Conservation (phyloP, 1,140 invertebrate species). For the Saccostrea echinata region DNA sequence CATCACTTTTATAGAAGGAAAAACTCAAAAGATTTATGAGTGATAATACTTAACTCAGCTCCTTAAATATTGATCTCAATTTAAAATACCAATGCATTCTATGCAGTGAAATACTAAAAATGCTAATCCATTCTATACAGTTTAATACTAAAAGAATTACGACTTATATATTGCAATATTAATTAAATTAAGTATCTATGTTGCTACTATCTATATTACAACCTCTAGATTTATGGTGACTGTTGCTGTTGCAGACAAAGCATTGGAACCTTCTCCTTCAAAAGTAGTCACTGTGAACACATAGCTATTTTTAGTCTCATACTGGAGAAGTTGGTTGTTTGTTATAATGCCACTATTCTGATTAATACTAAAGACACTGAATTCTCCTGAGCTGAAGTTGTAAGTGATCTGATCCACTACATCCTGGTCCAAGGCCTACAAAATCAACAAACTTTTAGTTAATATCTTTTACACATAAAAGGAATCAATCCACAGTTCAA, state of each 20-base stretch:
- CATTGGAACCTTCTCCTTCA: constrained; percentile 56
- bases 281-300: constrained; percentile 63
- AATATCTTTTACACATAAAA: background rate
- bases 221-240: constrained; percentile 64
- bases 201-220: too few relatives aligned
- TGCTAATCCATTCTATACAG: too few relatives aligned
- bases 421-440: constrained; percentile 65
- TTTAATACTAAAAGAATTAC: too few relatives aligned
- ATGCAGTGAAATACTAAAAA: too few relatives aligned
- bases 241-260: constrained; percentile 55
- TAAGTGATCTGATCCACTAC: constrained; percentile 57
- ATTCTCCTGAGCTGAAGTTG: constrained; percentile 52
- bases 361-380: constrained; percentile 52
- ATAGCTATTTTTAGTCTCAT: constrained; percentile 58
- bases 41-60: too few relatives aligned
- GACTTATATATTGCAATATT: too few relatives aligned
- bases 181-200: too few relatives aligned
- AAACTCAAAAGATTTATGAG: too few relatives aligned
- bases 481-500: background rate
- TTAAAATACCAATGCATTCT: too few relatives aligned
- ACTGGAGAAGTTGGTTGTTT: constrained; percentile 58
- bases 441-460: constrained; percentile 35
- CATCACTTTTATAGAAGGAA: too few relatives aligned
- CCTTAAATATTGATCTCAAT: too few relatives aligned
- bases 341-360: constrained; percentile 53